A percentile compares a stretch with the other conserved stretches of the same genome.
These are phyloP conservation scores for Hemibagrus wyckioides DNA, from an alignment of 2,113 vertebrate species.

Conservation along the genomic window DNA sequence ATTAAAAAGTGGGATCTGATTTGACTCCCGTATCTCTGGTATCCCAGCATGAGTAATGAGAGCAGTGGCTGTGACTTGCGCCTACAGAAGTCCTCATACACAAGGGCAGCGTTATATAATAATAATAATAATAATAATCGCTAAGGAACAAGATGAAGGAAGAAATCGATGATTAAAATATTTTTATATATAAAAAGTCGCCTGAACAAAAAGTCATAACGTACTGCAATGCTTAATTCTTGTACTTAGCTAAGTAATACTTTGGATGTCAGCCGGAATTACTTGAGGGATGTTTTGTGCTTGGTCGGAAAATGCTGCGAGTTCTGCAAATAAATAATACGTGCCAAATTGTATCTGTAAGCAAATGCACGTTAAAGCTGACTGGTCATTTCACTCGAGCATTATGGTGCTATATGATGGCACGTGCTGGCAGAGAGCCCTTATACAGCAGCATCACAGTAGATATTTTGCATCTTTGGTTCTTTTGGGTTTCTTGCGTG, in stretches of 20 bases:
- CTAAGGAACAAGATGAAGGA: constrained; percentile 70
- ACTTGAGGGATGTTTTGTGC: constrained; percentile 49
- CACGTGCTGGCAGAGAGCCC: not conserved
- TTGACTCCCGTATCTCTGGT: constrained; percentile 40
- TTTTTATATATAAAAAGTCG: constrained; percentile 58
- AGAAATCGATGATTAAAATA: constrained; percentile 75
- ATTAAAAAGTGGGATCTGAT: constrained; percentile 55
- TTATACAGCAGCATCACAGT: not conserved
- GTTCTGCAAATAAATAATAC: constrained; percentile 14
- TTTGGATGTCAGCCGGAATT: constrained; percentile 60
- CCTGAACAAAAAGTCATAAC: constrained; percentile 64
- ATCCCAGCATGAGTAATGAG: constrained; percentile 73
- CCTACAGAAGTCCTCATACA: constrained; percentile 62
- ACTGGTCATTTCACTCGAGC: not conserved
- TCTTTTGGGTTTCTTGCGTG: constrained; percentile 51
- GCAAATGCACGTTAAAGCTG: constrained; percentile 12
- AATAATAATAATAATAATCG: constrained; percentile 65
- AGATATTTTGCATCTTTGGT: constrained; percentile 64
- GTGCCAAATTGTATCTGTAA: constrained; percentile 9
- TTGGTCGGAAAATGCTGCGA: not conserved
- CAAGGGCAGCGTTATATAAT: constrained; percentile 66
- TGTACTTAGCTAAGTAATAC: not conserved
- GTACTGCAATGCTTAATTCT: too few relatives aligned
- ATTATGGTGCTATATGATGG: not conserved
- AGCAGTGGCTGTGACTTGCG: constrained; percentile 73